Base-by-base conservation (phyloP, 2,797 vertebrate species). In the Tarsius wallacei region DNA sequence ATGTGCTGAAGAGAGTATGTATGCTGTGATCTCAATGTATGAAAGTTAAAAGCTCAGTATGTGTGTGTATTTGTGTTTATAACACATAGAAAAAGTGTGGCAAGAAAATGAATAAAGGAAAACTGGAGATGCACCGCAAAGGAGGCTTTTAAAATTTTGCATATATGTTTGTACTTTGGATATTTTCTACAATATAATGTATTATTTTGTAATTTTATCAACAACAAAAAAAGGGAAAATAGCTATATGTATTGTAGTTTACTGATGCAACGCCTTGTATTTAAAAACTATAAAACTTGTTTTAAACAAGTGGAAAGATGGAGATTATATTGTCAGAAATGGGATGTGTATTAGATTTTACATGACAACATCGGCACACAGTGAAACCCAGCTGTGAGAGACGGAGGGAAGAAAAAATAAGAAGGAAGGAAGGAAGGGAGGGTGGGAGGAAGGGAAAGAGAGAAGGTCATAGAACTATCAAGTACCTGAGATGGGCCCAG, bases 201-300 rank as follows among this genome's bases (percentile, higher is more conserved):
- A 85, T 59, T 86, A 68, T 82, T 87, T 90, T 85, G 1, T 87
- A 61, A 90, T 80, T 94, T 81, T 84, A 84, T 64, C 90, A 71
- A 57, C 14, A 74, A 61, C 19, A 78, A 71, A 91, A 73, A 4
- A 53, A 86, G 80, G 80, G 91, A 84, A 86, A 96, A 83, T 90
- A 7, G 71, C 15, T 47, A 15, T 28, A n/a, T 31, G 76, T n/a
- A 16, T n/a, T 66, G 15, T 76, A 55, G 26, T 55, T 81, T 82
- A 74, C 63, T 92, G 83, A 86, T 83, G 16, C 42, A 84, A 96
- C 93, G 28, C 70, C 71, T 36, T 94, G 6, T 66, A 59, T 78
- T 95, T 76, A 80, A 97, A 87, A 59, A 80, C n/a, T 86, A 59
- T 7, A 94, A 93, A 96, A 31, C 59, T 59, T 42, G 42, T 42